Base-by-base conservation (phyloP, 2,888 invertebrate species). In the Myopa tessellatipennis region DNA sequence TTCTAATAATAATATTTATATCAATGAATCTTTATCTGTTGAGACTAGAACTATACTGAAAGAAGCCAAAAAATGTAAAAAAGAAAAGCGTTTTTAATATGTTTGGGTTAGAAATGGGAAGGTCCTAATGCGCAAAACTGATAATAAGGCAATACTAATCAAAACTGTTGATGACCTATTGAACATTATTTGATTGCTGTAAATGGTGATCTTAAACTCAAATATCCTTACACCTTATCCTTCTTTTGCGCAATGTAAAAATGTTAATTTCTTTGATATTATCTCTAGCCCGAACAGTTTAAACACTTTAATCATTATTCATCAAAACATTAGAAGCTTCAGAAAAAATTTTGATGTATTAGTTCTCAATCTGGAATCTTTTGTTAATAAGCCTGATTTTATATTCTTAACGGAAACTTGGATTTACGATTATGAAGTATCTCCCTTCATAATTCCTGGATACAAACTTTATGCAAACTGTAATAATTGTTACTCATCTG, bases 191-290 rank as follows among this genome's bases (percentile, higher is more conserved):
- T 40, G n/a, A n/a, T 38, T 40, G 14, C 10, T 40, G 36, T n/a
- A 40, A 38, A 38, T 68, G 16, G 45, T 18, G 45, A 7, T 36
- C 14, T n/a, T 18, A 38, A 45, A 6, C 45, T 45, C 26, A 45
- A 45, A 45, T 45, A 26, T 45, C 3, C n/a, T 68, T 68, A 38
- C 14, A 45, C 26, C 26, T 45, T 14, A 45, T 45, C 8, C 38
- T 68, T 14, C 14, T 40, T 40, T 40, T 36, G 8, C 12, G 36
- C 36, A 68, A 38, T 68, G 68, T 45, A 68, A 68, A n/a, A 38
- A 68, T 68, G 68, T 40, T n/a, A 10, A 68, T 68, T 68, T 68
- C 40, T n/a, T n/a, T 36, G n/a, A 38, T 68, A 40, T 68, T 68
- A 4, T 14, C 3, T 68, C n/a, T 68, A 40, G 3, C 40, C 68